Evolutionary conservation across 2,113 vertebrate species (phyloP).

Genomic region (Rattus rattus): DNA sequence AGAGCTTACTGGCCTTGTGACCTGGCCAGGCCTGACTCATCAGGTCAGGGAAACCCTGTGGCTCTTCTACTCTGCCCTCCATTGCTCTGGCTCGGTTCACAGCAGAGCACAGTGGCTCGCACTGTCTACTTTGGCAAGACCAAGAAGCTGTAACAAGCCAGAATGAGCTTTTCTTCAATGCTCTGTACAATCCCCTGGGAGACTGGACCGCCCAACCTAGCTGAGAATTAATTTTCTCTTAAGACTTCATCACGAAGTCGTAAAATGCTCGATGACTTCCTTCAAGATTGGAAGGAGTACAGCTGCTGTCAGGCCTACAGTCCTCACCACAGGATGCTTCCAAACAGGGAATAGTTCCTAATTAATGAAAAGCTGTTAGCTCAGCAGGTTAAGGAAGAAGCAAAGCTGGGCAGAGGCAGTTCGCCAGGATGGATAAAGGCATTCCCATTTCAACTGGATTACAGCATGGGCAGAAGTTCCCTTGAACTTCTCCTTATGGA

Average conservation of each 20-base stretch:
- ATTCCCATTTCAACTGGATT: constrained; percentile 27
- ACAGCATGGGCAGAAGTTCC: neutral
- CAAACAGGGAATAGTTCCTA: constrained; percentile 78
- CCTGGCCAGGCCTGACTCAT: constrained; percentile 34
- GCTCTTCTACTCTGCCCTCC: constrained; percentile 54
- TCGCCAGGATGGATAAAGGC: constrained; percentile 34
- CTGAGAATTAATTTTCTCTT: constrained; percentile 78
- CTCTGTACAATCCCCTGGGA: constrained; percentile 72
- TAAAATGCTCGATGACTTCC: constrained; percentile 81
- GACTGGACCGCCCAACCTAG: constrained; percentile 64
- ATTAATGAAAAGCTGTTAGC: constrained; percentile 66
- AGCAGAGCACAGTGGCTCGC: neutral
- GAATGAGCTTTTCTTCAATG: constrained; percentile 67
- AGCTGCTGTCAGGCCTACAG: constrained; percentile 66
- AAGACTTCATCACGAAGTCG: constrained; percentile 78
- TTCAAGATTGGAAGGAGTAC: constrained; percentile 71
- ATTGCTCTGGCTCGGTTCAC: constrained; percentile 66
- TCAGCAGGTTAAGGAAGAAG: constrained; percentile 59
- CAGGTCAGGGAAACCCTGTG: constrained; percentile 62
- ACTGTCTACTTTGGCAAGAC: constrained; percentile 70
- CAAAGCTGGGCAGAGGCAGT: constrained; percentile 55
- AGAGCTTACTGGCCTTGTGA: constrained; percentile 3
- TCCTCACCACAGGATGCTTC: constrained; percentile 55
- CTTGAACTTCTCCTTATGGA: constrained; percentile 5
- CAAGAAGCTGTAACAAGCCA: constrained; percentile 51